These are phyloP conservation scores for Sebastes flavidus DNA, from an alignment of 2,797 vertebrate species.

Conservation along the genomic window DNA sequence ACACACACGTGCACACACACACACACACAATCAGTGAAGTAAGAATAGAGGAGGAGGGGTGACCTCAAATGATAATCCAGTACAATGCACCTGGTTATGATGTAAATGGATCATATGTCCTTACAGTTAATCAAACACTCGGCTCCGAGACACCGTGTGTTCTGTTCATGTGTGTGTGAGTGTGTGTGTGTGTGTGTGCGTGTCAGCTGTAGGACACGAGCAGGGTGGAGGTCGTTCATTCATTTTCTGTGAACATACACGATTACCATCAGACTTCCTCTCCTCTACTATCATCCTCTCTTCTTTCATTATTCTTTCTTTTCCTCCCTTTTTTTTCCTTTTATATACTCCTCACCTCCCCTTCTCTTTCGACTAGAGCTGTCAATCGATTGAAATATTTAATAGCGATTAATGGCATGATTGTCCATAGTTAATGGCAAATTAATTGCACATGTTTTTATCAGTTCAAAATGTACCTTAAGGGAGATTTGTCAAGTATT, in stretches of 20 bases:
- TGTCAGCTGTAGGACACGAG: conserved; percentile 37
- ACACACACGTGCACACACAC: not conserved
- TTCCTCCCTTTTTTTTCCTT: not conserved
- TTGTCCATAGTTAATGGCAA: rapidly evolving
- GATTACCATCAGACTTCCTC: conserved; percentile 27
- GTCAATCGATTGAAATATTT: too few relatives aligned
- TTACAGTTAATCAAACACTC: conserved; percentile 65
- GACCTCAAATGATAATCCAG: conserved; percentile 56
- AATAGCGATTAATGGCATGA: too few relatives aligned
- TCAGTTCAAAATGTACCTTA: too few relatives aligned
- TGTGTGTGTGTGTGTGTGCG: not conserved
- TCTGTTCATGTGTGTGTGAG: not conserved
- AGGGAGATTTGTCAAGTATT: too few relatives aligned
- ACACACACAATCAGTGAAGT: conserved; percentile 10
- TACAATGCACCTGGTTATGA: conserved; percentile 64
- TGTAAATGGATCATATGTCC: conserved; percentile 63
- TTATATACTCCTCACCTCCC: not conserved
- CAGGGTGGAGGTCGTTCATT: conserved; percentile 68
- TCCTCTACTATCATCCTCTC: conserved; percentile 9
- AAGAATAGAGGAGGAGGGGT: conserved; percentile 23
- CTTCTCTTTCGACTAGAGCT: not conserved
- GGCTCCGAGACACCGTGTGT: not conserved
- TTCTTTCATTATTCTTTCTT: conserved; percentile 12
- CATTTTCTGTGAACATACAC: conserved; percentile 61
- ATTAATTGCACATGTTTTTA: too few relatives aligned